phyloP scores from a whole-genome alignment of 1,140 invertebrate genomes.

The Zophobas morio region DNA sequence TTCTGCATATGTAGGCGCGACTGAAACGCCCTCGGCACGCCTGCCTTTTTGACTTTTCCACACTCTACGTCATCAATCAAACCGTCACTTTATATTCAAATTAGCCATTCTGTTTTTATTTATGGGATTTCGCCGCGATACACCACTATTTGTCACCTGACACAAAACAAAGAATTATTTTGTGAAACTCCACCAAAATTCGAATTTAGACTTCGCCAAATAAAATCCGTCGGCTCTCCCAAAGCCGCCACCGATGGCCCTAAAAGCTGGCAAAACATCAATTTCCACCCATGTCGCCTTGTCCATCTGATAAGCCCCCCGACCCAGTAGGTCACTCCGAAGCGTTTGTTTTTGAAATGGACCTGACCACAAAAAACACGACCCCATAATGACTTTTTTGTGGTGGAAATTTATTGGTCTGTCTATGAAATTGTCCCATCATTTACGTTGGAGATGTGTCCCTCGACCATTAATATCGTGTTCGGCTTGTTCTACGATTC shows the following conservation, averaged over 20 bases:
- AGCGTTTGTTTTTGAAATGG: slow-evolving; percentile 19
- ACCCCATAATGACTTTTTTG: slow-evolving; percentile 48
- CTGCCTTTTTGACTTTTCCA: slow-evolving; percentile 31
- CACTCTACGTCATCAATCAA: slow-evolving; percentile 45
- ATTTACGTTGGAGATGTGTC: slow-evolving; percentile 53
- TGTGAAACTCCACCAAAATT: not conserved
- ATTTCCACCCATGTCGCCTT: slow-evolving; percentile 57
- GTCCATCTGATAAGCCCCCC: slow-evolving; percentile 57
- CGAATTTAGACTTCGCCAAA: not conserved
- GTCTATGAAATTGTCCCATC: slow-evolving; percentile 58
- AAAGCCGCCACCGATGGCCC: not conserved
- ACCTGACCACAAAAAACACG: slow-evolving; percentile 17
- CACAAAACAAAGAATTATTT: not conserved
- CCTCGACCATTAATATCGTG: slow-evolving; percentile 54
- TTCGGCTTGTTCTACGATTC: slow-evolving; percentile 50
- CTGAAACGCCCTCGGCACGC: slow-evolving; percentile 37
- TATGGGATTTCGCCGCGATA: not conserved
- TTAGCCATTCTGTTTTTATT: slow-evolving; percentile 27
- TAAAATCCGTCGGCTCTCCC: not conserved
- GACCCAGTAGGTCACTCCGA: not conserved
- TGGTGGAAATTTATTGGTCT: slow-evolving; percentile 53
- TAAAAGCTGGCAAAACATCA: slow-evolving; percentile 62
- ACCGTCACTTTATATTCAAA: slow-evolving; percentile 47
- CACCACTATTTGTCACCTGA: too few species aligned
- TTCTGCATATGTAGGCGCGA: slow-evolving; percentile 44